Evolutionary conservation across 2,797 vertebrate genomes (phyloP).

Genomic region (Aphelocoma californica): DNA sequence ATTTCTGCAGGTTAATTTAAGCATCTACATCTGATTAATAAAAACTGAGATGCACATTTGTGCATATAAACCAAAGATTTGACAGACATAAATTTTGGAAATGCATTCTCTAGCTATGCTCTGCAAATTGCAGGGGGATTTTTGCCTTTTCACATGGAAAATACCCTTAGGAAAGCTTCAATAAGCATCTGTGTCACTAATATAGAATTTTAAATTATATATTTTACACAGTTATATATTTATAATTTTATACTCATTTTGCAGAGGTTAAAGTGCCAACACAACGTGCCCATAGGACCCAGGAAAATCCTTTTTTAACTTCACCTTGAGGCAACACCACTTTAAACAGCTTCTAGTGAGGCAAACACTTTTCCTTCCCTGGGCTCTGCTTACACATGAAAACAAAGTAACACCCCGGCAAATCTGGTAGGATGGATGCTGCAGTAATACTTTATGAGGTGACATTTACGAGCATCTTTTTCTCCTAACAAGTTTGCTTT

Average conservation of each 20-base stretch:
- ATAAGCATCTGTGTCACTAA: not conserved
- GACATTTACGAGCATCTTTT: not conserved
- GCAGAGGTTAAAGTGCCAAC: not conserved
- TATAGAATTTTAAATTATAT: accelerated
- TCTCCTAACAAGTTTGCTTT: not conserved
- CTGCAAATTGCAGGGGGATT: not conserved
- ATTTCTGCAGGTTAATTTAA: not conserved
- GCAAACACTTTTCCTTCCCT: too few relatives aligned
- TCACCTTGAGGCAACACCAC: not conserved
- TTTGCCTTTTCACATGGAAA: not conserved
- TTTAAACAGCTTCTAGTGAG: not conserved
- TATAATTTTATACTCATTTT: not conserved
- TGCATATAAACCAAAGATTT: not conserved
- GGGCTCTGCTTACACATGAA: accelerated
- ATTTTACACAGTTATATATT: not conserved
- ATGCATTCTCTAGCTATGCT: not conserved
- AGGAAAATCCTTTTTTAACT: not conserved
- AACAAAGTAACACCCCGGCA: not conserved
- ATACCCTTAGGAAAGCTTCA: not conserved
- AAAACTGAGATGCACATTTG: not conserved
- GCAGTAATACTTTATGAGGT: accelerated
- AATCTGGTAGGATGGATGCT: accelerated
- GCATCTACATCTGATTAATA: not conserved
- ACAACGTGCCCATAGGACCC: not conserved
- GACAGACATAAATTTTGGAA: not conserved